Base-by-base conservation (phyloP, 2,113 vertebrate species). In the Cyanoderma ruficeps region DNA sequence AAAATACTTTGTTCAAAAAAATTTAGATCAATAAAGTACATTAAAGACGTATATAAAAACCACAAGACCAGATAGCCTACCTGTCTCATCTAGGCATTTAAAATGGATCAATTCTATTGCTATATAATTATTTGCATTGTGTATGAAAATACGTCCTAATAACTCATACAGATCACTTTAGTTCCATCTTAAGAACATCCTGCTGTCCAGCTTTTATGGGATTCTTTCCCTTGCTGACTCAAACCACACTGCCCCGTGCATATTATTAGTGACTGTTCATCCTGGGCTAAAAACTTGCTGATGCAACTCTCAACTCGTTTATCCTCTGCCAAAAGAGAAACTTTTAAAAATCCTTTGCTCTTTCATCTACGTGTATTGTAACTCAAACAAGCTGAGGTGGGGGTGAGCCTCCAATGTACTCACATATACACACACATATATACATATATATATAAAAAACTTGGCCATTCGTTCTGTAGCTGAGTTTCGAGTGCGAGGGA, bases 181-280 rank as follows among this genome's bases (percentile, higher is more conserved):
- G 13, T 42, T 77, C 27, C 52, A 28, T 37, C 9, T 63, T 25
- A 9, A 19, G 50, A 53, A 53, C 77, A 84, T 46, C 57, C 56
- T 42, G n/a, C 30, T 30, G 30, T 59, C 37, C 72, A 41, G 13
- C 47, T 59, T 78, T 75, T 28, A n/a, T 0, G 8, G 65, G 61
- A 46, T 87, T 60, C 44, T 55, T 49, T 35, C 27, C 30, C 39
- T 28, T 2, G 1, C 69, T 75, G 89, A 90, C 65, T 67, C 93
- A 90, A 44, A 61, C 23, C 20, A 25, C 1, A 0, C 44, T 22
- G 47, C 22, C 12, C 60, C 1, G 6, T 2, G 1, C 33, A 5
- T 14, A 23, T 77, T 59, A 28, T 5, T n/a, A 44, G 47, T 52
- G 70, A 68, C 61, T 79, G 30, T 8, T 64, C 70, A 71, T 33